Percentiles rank a stretch among this genome's conserved stretches.
Conservation (phyloP, 2,797 vertebrate genomes). For the Etheostoma perlongum region DNA sequence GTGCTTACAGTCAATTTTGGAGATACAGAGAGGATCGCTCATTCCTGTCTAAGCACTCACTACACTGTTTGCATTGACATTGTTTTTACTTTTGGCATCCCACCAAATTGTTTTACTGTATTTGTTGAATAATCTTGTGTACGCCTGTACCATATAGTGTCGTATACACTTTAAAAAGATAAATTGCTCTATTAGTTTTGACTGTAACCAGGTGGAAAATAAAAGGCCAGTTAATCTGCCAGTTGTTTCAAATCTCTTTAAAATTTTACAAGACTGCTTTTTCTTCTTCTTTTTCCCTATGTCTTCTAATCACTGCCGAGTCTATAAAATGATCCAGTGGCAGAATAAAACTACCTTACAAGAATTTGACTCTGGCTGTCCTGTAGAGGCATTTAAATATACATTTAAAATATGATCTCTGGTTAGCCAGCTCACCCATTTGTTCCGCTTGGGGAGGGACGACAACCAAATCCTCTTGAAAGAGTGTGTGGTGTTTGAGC, state of each 20-base stretch:
- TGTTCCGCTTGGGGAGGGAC: constrained; percentile 76
- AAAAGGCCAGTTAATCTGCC: background rate
- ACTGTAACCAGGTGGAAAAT: background rate
- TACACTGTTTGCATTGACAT: background rate
- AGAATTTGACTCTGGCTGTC: constrained; percentile 10
- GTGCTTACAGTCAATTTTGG: too few relatives aligned
- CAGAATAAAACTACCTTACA: constrained; percentile 19
- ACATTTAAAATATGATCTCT: constrained; percentile 69
- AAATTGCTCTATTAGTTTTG: background rate
- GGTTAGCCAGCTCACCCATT: constrained; percentile 69
- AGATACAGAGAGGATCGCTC: background rate
- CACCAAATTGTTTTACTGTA: background rate
- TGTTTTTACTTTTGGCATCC: background rate
- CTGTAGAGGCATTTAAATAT: constrained; percentile 33
- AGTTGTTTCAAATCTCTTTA: constrained; percentile 3
- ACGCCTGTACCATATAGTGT: background rate
- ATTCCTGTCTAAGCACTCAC: background rate
- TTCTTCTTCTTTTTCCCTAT: background rate
- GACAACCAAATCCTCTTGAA: constrained; percentile 65
- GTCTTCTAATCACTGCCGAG: background rate
- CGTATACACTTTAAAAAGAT: background rate
- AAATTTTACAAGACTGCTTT: constrained; percentile 7
- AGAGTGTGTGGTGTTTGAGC: constrained; percentile 59
- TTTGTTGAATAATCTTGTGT: background rate
- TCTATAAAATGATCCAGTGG: constrained; percentile 22